Base-by-base conservation (phyloP, 2,888 invertebrate genomes). In the Synergus laeviventris region DNA sequence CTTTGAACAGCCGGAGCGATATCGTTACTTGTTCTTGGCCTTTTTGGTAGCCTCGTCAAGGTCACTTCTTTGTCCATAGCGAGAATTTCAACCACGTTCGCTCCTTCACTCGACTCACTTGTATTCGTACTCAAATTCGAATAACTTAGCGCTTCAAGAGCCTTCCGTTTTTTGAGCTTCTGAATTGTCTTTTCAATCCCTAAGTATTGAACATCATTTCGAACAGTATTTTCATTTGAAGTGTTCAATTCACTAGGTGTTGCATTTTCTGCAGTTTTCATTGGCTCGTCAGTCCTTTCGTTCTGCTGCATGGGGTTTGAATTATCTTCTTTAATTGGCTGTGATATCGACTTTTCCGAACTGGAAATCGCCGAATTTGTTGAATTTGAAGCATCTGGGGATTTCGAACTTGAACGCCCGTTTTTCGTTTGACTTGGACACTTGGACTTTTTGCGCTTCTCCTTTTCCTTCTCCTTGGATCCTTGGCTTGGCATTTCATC, bases 1-100 rank as follows among this genome's bases (percentile, higher is more conserved):
- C 94, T 91, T 84, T 94, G 94, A 1, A 95, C 94, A 0, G 94
- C 94, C 77, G 94, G 93, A 0, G 93, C 90, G 78, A 91, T 90
- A 38, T 93, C 93, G 82, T 92, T 93, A 81, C 91, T 93, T 1
- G 93, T 88, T 74, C 88, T 85, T 11, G 87, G 84, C 76, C 87
- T 87, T 76, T 93, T 93, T 36, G 91, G 88, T 84, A 94, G 91
- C 54, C 92, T 91, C 81, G 93, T 94, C 79, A 94, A 92, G 0
- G 94, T 94, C 76, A 93, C 93, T 81, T 94, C 94, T 36, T 93
- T 93, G 61, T 93, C 94, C 75, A 93, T 90, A 0, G 92, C 90
- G 14, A 93, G 91, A 74, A 91, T 90, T 76, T 90, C 90, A 1
- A 90, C 89, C 3, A 90, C 87, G 59, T 90, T 89, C 74, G 80